A percentile compares a stretch with the other conserved stretches of the same genome.
phyloP scores from a whole-genome alignment of 1,140 invertebrate species.

The Gonatopus flavifemur region DNA sequence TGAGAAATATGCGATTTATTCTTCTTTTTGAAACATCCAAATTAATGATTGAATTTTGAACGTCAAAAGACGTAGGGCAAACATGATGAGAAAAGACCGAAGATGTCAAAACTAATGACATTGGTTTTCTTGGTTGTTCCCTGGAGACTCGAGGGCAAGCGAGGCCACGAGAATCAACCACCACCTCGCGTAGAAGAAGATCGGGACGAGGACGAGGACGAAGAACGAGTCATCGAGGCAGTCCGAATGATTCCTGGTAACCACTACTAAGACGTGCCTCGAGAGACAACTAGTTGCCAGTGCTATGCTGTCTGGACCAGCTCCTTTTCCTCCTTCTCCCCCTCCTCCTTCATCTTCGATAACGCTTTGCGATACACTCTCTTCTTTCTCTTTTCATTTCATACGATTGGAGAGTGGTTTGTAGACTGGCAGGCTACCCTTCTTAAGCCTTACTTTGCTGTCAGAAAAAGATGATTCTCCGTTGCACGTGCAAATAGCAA shows the following conservation, averaged over 20 bases:
- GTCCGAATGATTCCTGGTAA: conserved; percentile 46
- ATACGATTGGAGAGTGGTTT: too few relatives aligned
- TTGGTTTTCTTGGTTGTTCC: conserved; percentile 30
- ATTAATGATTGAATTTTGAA: too few relatives aligned
- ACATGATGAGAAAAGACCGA: conserved; percentile 6
- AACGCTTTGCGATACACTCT: conserved; percentile 28
- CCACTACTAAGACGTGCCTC: conserved; percentile 46
- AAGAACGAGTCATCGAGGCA: conserved; percentile 44
- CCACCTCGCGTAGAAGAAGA: conserved; percentile 14
- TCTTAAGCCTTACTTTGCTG: conserved; percentile 11
- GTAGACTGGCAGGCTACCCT: conserved; percentile 20
- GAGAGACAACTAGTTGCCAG: conserved; percentile 48
- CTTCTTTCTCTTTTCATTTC: conserved; percentile 9
- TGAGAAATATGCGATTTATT: too few relatives aligned
- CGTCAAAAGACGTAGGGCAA: conserved; percentile 6
- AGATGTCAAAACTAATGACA: conserved; percentile 43
- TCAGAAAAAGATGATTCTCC: conserved; percentile 27
- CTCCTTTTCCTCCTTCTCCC: too few relatives aligned
- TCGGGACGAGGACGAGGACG: conserved; percentile 32
- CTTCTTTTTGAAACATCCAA: too few relatives aligned
- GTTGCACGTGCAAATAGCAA: conserved; percentile 26
- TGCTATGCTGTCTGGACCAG: conserved; percentile 37
- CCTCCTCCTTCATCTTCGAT: too few relatives aligned
- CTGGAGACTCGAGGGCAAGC: conserved; percentile 35
- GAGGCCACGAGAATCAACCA: conserved; percentile 15